These are phyloP conservation scores for Hippocampus abdominalis DNA, from an alignment of 2,113 vertebrate genomes.

Conservation along the genomic window DNA sequence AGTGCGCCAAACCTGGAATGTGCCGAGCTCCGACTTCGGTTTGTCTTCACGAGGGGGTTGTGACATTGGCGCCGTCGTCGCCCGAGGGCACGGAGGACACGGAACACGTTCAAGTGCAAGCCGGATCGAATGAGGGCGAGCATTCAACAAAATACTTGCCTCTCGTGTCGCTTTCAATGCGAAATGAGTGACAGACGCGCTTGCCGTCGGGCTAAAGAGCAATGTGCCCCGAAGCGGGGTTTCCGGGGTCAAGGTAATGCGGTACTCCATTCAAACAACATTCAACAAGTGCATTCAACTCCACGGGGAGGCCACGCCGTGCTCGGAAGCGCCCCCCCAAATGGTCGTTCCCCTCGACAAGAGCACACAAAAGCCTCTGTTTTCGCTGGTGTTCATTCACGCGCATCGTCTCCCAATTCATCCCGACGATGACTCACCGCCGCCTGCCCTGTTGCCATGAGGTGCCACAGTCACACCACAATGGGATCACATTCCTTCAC, in stretches of 20 bases:
- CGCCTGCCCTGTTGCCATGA: slow-evolving; percentile 6
- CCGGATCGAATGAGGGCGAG: neutral
- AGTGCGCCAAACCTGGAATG: neutral
- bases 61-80: neutral
- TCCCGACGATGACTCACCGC: slow-evolving; percentile 59
- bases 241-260: no score
- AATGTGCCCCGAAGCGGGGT: neutral
- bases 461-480: slow-evolving; percentile 29
- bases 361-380: slow-evolving; percentile 42
- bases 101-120: neutral
- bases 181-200: neutral
- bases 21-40: neutral
- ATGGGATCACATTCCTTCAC: slow-evolving; percentile 43
- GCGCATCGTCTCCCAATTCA: slow-evolving; percentile 60
- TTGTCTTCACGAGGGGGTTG: neutral
- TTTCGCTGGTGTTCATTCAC: slow-evolving; percentile 45
- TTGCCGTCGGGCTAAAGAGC: neutral
- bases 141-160: neutral
- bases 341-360: slow-evolving; percentile 36
- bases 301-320: no score
- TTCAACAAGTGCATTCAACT: no score
- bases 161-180: neutral
- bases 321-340: slow-evolving; percentile 27
- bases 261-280: no score
- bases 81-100: neutral